Evolutionary conservation across 2,113 vertebrate genomes (phyloP).

Genomic region (Nansenia antarctica): DNA sequence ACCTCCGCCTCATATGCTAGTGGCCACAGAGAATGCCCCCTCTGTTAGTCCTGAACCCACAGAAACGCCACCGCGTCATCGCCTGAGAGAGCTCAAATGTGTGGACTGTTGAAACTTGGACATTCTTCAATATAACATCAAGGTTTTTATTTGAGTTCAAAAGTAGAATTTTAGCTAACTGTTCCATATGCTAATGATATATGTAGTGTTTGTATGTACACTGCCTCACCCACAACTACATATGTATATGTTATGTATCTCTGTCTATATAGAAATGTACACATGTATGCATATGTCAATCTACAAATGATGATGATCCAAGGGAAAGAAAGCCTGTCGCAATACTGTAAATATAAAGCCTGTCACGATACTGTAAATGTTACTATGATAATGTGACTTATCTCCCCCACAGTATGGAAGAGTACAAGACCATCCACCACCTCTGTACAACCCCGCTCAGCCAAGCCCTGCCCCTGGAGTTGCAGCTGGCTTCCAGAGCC

Average conservation of each 20-base stretch:
- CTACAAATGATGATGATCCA: too few species aligned
- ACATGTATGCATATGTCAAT: too few species aligned
- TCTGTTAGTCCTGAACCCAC: not conserved
- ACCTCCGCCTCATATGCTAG: constrained; percentile 78
- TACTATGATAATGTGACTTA: not conserved
- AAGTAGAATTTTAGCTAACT: not conserved
- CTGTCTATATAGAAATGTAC: too few species aligned
- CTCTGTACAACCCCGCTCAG: constrained; percentile 58
- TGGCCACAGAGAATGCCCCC: constrained; percentile 63
- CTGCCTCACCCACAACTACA: not conserved
- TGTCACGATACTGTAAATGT: not conserved
- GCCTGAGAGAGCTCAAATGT: not conserved
- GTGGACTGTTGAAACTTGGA: not conserved
- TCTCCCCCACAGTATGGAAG: constrained; percentile 43
- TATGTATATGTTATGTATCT: too few species aligned
- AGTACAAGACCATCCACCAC: constrained; percentile 49
- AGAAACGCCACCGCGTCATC: not conserved
- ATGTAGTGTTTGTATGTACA: not conserved
- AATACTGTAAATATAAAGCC: not conserved
- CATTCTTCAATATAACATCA: not conserved
- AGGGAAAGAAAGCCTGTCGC: not conserved
- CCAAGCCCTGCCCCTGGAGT: constrained; percentile 59
- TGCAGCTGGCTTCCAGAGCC: constrained; percentile 68
- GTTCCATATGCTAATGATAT: not conserved
- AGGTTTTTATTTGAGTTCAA: not conserved